These are phyloP conservation scores for Lumbricus terrestris DNA, from an alignment of 2,888 invertebrate genomes.

Conservation along the genomic window DNA sequence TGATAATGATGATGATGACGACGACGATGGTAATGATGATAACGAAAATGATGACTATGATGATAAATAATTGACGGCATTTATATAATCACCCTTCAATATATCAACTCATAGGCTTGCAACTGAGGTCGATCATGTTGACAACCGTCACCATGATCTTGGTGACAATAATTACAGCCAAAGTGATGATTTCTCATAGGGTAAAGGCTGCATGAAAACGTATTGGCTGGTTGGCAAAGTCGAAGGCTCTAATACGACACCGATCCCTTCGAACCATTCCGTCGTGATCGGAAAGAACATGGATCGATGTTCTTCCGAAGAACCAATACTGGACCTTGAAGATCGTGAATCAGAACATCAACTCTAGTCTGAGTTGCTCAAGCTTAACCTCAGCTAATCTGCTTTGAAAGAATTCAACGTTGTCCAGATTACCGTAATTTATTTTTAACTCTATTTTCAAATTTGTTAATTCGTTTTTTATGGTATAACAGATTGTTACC, in stretches of 20 bases:
- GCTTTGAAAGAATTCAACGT: too few relatives aligned
- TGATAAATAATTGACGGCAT: neutral
- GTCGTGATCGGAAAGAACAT: neutral
- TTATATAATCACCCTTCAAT: too few relatives aligned
- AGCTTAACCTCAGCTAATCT: too few relatives aligned
- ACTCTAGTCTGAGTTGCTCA: too few relatives aligned
- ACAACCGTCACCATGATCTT: neutral
- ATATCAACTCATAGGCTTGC: too few relatives aligned
- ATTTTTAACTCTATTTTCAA: too few relatives aligned
- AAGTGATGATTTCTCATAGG: slow-evolving; percentile 40
- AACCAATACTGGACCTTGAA: neutral
- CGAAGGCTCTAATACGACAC: neutral
- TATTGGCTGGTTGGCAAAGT: slow-evolving; percentile 67
- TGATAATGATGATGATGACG: neutral
- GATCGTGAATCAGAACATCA: too few relatives aligned
- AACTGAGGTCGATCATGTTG: neutral
- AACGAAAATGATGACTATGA: neutral
- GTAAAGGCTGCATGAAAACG: slow-evolving; percentile 82
- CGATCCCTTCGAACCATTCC: neutral
- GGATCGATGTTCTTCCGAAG: neutral
- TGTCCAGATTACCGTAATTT: too few relatives aligned
- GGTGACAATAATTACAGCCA: neutral
- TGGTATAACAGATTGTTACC: too few relatives aligned
- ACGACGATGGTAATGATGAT: neutral
- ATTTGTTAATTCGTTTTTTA: too few relatives aligned